A percentile compares a stretch with the other conserved stretches of the same genome.
These are phyloP conservation scores for Paramormyrops hopkinsi DNA, from an alignment of 2,797 vertebrate species.

Conservation along the genomic window DNA sequence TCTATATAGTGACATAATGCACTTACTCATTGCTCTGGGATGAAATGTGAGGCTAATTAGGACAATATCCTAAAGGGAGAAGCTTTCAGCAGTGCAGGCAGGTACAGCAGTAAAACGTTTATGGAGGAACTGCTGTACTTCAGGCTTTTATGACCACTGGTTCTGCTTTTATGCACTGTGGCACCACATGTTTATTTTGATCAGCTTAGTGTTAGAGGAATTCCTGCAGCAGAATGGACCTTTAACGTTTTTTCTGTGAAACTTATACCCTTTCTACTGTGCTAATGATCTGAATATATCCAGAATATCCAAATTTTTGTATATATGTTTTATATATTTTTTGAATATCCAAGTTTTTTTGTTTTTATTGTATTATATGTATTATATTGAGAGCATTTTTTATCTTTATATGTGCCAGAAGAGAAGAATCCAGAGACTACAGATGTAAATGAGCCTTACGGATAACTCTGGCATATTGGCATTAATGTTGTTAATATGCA, in stretches of 20 bases:
- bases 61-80: not conserved
- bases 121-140: not conserved
- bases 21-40: not conserved
- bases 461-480: not conserved
- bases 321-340: no score
- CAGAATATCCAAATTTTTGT: not conserved
- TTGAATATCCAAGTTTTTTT: not conserved
- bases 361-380: not conserved
- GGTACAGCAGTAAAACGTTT: not conserved
- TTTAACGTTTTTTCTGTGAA: not conserved
- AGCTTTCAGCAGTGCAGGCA: not conserved
- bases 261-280: not conserved
- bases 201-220: not conserved
- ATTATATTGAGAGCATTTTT: not conserved
- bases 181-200: not conserved
- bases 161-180: not conserved
- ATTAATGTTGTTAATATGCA: not conserved
- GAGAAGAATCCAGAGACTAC: not conserved
- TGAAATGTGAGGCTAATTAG: slow-evolving; percentile 10
- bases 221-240: not conserved
- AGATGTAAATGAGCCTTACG: not conserved
- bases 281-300: not conserved
- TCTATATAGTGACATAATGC: not conserved
- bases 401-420: not conserved
- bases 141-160: not conserved